Conservation (phyloP, 2,113 vertebrate species). For the Erpornis zantholeuca region DNA sequence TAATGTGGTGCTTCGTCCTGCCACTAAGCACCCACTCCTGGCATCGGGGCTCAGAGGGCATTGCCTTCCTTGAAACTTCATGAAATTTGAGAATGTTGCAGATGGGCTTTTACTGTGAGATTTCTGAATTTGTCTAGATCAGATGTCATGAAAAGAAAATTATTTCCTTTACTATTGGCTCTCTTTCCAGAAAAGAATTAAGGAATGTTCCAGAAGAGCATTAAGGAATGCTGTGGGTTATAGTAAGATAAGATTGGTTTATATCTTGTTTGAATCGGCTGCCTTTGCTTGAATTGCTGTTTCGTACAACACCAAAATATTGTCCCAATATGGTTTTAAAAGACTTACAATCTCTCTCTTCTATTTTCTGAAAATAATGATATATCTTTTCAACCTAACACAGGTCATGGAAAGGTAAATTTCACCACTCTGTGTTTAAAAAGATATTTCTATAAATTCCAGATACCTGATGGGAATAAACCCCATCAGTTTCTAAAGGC, state of each 20-base stretch:
- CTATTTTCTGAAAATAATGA: background rate
- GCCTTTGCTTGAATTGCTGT: background rate
- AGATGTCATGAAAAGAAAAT: background rate
- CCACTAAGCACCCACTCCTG: background rate
- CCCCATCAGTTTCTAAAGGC: background rate
- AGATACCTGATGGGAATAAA: background rate
- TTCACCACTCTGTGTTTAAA: background rate
- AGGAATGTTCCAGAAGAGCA: background rate
- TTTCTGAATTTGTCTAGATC: background rate
- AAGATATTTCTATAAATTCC: background rate
- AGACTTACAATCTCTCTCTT: background rate
- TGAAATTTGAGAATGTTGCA: background rate
- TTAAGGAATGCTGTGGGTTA: background rate
- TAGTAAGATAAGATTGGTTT: background rate
- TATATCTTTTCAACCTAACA: background rate
- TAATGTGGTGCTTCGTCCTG: background rate
- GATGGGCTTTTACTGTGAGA: background rate
- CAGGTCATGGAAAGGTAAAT: background rate
- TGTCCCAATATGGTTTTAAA: background rate
- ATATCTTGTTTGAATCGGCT: background rate
- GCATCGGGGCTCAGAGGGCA: background rate
- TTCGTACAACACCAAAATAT: background rate
- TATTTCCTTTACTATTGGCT: background rate
- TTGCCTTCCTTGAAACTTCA: background rate
- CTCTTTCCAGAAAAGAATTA: background rate